Base-by-base conservation (phyloP, 2,888 invertebrate genomes). In the Clistopyga incitator region DNA sequence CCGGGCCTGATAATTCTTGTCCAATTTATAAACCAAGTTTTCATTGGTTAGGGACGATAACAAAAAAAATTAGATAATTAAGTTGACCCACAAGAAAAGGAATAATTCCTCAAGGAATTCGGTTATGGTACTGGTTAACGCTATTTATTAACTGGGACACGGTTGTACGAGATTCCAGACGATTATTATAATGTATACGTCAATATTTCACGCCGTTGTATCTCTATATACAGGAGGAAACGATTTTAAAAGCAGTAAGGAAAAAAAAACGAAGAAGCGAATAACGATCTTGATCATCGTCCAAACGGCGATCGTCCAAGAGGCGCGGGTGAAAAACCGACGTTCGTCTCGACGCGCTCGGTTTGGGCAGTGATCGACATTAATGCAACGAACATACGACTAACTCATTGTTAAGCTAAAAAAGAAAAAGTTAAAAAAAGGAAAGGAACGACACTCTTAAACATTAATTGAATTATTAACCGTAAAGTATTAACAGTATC, bases 111-210 rank as follows among this genome's bases (percentile, higher is more conserved):
- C 74, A 29, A 70, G 79, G 68, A 78, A 85, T 81, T 81, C 67
- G 77, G 81, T 78, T 85, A 52, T 64, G 78, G 81, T 83, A 83
- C 64, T 76, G 85, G 87, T 85, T 84, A 87, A 87, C 78, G 81
- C 79, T 87, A 88, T 88, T 89, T 89, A 88, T 89, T 87, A 86
- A 86, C 65, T 78, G 80, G 78, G 77, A 85, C 79, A 81, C 84
- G 84, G 75, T 83, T 72, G 56, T 75, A 61, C 54, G 70, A 76
- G 59, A 78, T 78, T 61, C 42, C 45, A 45, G 67, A 72, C 45
- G 65, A 76, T 64, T 71, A 38, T 82, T 78, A 56, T 72, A 25
- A 52, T 38, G 47, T 81, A 65, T 45, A 3, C 42, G 72, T 79
- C 50, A 61, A 78, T 78, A 79, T 82, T 74, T 54, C 54, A 64